Percentiles rank a stretch among this genome's conserved stretches.
Conservation (phyloP, 2,888 invertebrate genomes). For the Selenia dentaria region DNA sequence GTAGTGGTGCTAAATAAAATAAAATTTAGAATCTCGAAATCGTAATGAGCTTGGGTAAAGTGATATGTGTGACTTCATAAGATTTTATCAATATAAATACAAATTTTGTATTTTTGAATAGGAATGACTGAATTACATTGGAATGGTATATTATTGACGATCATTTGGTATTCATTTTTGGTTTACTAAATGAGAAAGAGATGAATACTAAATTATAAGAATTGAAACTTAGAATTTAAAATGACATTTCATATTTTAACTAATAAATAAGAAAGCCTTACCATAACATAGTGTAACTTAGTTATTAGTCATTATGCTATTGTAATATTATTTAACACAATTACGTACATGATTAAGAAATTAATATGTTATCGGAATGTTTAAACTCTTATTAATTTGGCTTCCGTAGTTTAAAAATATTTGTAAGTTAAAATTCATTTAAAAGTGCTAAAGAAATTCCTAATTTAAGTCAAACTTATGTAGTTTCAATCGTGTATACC, state of each 20-base stretch:
- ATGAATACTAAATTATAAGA: slow-evolving; percentile 8
- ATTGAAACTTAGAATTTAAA: slow-evolving; percentile 15
- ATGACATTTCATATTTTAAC: slow-evolving; percentile 26
- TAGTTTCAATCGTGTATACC: slow-evolving; percentile 47
- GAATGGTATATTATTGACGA: slow-evolving; percentile 12
- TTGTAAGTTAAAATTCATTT: slow-evolving; percentile 12
- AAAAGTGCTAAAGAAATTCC: slow-evolving; percentile 22
- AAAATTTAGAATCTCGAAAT: slow-evolving; percentile 26
- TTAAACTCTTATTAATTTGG: slow-evolving; percentile 53
- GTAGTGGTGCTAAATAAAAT: slow-evolving; percentile 47
- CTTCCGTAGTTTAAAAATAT: slow-evolving; percentile 50
- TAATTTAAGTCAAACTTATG: slow-evolving; percentile 40
- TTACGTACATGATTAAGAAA: slow-evolving; percentile 55
- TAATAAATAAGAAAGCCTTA: slow-evolving; percentile 58
- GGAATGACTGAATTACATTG: slow-evolving; percentile 28
- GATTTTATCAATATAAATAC: slow-evolving; percentile 11
- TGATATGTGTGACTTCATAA: slow-evolving; percentile 23
- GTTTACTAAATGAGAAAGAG: slow-evolving; percentile 7
- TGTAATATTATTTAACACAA: slow-evolving; percentile 65
- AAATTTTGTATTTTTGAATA: slow-evolving; percentile 14
- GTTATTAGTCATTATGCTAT: slow-evolving; percentile 47
- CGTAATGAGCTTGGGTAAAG: slow-evolving; percentile 25
- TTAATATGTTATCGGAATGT: slow-evolving; percentile 49
- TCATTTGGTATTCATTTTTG: slow-evolving; percentile 19
- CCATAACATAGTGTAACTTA: slow-evolving; percentile 58